Conservation (phyloP, 2,113 vertebrate genomes). For the Syrrhaptes paradoxus region DNA sequence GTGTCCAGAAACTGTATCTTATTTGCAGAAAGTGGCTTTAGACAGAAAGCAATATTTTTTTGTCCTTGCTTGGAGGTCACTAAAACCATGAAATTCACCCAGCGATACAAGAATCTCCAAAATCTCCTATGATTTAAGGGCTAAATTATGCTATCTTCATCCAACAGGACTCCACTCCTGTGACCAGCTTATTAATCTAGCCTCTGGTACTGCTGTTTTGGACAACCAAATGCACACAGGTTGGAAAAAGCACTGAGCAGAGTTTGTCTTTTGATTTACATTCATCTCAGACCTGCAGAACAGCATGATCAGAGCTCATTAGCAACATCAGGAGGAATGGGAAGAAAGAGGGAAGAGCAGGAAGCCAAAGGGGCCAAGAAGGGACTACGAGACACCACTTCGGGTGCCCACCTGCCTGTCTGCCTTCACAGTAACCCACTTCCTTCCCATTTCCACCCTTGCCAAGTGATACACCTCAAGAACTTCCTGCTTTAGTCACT, state of each 20-base stretch:
- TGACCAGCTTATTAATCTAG: not conserved
- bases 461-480: not conserved
- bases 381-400: not conserved
- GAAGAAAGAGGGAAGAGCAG: not conserved
- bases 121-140: not conserved
- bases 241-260: not conserved
- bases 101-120: not conserved
- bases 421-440: not conserved
- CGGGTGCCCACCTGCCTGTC: not conserved
- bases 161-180: not conserved
- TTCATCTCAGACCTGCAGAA: not conserved
- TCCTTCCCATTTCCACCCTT: not conserved
- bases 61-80: slow-evolving; percentile 27
- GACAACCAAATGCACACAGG: not conserved
- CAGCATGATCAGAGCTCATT: not conserved
- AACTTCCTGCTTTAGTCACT: slow-evolving; percentile 17
- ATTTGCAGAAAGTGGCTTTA: slow-evolving; percentile 4
- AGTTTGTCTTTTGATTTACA: not conserved
- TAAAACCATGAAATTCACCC: slow-evolving; percentile 25
- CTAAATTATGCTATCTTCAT: not conserved
- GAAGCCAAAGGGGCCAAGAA: not conserved
- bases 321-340: not conserved
- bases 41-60: not conserved
- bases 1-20: slow-evolving; percentile 24
- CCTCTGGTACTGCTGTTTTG: not conserved